Conservation (phyloP, 1,140 invertebrate genomes). For the honey bee (Apis mellifera) region Amel_HAv3.1 CM009938.2:505001-505500, state of each 20-base stretch:
- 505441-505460: too few relatives aligned
- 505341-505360: slow-evolving; percentile 30
- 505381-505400: slow-evolving; percentile 23
- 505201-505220: too few relatives aligned
- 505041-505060: too few relatives aligned
- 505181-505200: too few relatives aligned
- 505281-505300: slow-evolving; percentile 2
- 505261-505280: not conserved
- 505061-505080: too few relatives aligned
- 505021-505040: not conserved
- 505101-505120: too few relatives aligned
- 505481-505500: not conserved
- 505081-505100: too few relatives aligned
- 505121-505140: too few relatives aligned
- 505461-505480: slow-evolving; percentile 4
- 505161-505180: too few relatives aligned
- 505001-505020: not conserved
- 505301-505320: not conserved
- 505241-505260: not conserved
- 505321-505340: slow-evolving; percentile 48
- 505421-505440: slow-evolving; percentile 7
- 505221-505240: too few relatives aligned
- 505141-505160: too few relatives aligned
- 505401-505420: slow-evolving; percentile 36
- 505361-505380: slow-evolving; percentile 37